Base-by-base conservation (phyloP, 2,888 invertebrate species). In the Deilephila elpenor region DNA sequence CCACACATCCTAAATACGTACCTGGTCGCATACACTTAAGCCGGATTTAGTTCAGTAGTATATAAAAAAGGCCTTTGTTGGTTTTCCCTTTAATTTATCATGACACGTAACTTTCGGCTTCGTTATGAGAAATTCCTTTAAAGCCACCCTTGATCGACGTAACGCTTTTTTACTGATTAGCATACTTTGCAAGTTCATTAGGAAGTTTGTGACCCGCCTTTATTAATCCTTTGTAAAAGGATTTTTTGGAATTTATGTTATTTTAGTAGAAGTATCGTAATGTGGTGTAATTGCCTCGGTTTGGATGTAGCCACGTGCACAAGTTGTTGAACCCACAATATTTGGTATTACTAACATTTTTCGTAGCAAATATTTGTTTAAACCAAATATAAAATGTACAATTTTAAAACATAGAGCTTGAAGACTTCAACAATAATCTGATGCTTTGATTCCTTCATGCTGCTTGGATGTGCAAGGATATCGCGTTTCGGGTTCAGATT, bases 81-180 rank as follows among this genome's bases (percentile, higher is more conserved):
- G 53, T 73, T 73, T 72, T 53, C n/a, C 53, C 70, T n/a, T 60
- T 61, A 70, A 73, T 73, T 73, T 71, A 62, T 70, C 73, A 44
- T 62, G 61, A 61, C 60, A 61, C 71, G 70, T 73, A 73, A 73
- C 73, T 71, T 59, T 62, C 8, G 53, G 53, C 71, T 32, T 71
- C 51, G 61, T 61, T 44, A 53, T 61, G 17, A 62, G 61, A 62
- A 53, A 62, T 61, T 71, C 51, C 25, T 62, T 62, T 29, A 37
- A 20, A 32, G 17, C 64, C 25, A 20, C 19, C 32, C 20, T 17
- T 53, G 56, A 60, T 71, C 29, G 19, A 71, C 32, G 25, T 32
- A 71, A 71, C 19, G 71, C 34, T 56, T 32, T 71, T 60, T 60
- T 60, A 32, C 56, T 71, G 59, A 20, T 71, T 59, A 59, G 34